A percentile compares a stretch with the other conserved stretches of the same genome.
Evolutionary conservation across 2,797 vertebrate genomes (phyloP).

Genomic region (Oceanodroma leucorhoa): DNA sequence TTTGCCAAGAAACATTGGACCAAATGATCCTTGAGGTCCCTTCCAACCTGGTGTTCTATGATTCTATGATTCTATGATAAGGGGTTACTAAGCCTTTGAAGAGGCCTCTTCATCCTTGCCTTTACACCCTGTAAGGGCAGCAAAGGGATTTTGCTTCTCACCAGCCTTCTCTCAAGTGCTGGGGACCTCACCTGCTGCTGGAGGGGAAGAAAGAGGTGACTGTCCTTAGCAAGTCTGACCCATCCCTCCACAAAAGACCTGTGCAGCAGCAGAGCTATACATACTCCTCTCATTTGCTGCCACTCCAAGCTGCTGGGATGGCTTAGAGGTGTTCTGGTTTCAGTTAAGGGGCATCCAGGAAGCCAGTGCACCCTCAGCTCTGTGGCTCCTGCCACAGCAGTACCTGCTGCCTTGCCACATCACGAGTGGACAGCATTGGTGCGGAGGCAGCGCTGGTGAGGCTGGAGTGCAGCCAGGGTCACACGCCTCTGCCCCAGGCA

Average conservation of each 20-base stretch:
- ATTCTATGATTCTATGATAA: neutral
- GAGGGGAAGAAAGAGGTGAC: neutral
- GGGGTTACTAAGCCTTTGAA: neutral
- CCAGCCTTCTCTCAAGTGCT: neutral
- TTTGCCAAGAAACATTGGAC: neutral
- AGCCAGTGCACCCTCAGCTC: neutral
- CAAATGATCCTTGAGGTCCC: neutral
- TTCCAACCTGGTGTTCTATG: neutral
- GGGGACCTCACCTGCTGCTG: neutral
- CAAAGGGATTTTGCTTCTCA: neutral
- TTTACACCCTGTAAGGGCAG: neutral
- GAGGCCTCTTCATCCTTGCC: neutral
- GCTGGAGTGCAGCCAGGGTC: neutral
- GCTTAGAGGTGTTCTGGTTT: neutral
- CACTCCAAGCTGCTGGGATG: neutral
- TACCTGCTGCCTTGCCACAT: neutral
- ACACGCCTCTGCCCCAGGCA: neutral
- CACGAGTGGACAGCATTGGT: neutral
- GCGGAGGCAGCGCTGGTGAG: neutral
- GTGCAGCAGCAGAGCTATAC: neutral
- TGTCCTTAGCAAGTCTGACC: neutral
- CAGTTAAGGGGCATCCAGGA: neutral
- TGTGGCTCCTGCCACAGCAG: neutral
- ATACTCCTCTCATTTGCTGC: neutral
- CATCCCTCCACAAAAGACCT: neutral